Evolutionary conservation across 2,888 invertebrate genomes (phyloP).

Genomic region (Hetaerina titia): DNA sequence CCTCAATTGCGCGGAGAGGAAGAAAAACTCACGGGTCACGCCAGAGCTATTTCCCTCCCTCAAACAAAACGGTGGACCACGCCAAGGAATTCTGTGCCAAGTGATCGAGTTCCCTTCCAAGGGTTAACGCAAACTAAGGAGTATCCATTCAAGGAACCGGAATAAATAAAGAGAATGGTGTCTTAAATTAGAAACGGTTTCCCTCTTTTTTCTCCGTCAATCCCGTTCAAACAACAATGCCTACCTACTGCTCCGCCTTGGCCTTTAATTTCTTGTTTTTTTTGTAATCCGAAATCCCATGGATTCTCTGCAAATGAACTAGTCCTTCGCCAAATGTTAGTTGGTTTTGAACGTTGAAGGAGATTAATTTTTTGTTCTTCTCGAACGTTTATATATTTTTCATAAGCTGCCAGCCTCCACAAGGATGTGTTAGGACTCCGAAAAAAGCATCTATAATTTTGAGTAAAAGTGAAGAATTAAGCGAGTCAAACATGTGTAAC

Average conservation of each 20-base stretch:
- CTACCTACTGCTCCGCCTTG: background rate
- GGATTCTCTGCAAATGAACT: no score
- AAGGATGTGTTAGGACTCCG: no score
- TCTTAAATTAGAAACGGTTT: background rate
- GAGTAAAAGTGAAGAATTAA: no score
- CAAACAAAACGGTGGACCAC: background rate
- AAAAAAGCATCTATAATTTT: no score
- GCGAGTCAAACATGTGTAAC: no score
- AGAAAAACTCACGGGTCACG: background rate
- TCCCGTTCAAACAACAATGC: background rate
- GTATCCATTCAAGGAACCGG: background rate
- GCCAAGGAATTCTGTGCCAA: background rate
- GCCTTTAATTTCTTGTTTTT: no score
- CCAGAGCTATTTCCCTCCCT: background rate
- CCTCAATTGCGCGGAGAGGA: background rate
- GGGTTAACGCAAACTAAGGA: background rate
- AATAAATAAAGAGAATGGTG: background rate
- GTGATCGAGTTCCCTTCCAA: background rate
- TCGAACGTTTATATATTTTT: no score
- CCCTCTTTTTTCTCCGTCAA: background rate
- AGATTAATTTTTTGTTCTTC: no score
- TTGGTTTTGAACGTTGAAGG: no score
- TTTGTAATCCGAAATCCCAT: no score
- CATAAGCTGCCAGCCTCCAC: no score
- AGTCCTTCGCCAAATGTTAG: no score